Percentiles rank a stretch among this genome's conserved stretches.
Evolutionary conservation across 2,113 vertebrate genomes (phyloP).

Genomic region (Oriolus oriolus): DNA sequence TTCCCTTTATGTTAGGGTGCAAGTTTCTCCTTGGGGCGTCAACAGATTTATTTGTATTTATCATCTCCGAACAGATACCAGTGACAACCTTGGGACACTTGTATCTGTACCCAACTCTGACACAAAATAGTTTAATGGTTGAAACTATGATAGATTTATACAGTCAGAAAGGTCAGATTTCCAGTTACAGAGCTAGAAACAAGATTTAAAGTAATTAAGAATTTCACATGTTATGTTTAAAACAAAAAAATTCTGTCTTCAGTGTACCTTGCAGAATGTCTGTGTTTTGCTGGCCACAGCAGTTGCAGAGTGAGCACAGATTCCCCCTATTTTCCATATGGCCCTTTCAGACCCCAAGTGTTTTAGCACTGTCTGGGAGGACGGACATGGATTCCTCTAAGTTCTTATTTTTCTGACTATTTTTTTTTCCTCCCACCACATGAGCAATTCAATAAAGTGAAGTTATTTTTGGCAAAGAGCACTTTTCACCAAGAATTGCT

Average conservation of each 20-base stretch:
- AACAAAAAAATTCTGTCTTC: background rate
- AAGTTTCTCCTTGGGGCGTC: background rate
- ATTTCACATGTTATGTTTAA: background rate
- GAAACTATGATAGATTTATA: background rate
- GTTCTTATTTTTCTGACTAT: background rate
- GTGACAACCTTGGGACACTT: background rate
- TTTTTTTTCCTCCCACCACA: background rate
- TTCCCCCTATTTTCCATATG: background rate
- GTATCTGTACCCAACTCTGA: background rate
- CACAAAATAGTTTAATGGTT: background rate
- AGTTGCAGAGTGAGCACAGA: background rate
- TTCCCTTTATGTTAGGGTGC: background rate
- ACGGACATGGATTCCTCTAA: background rate
- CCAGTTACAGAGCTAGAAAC: background rate
- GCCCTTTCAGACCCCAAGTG: background rate
- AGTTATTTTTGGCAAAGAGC: conserved; percentile 15
- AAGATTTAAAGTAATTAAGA: background rate
- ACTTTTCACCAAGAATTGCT: background rate
- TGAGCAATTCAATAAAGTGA: background rate
- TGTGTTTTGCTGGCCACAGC: background rate
- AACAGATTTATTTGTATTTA: background rate
- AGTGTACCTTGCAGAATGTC: background rate
- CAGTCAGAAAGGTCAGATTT: background rate
- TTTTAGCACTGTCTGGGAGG: background rate
- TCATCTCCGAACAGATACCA: background rate